Evolutionary conservation across 53 echinoderm and acorn worm species (phyloP).

Genomic region (Paracentrotus lividus): DNA sequence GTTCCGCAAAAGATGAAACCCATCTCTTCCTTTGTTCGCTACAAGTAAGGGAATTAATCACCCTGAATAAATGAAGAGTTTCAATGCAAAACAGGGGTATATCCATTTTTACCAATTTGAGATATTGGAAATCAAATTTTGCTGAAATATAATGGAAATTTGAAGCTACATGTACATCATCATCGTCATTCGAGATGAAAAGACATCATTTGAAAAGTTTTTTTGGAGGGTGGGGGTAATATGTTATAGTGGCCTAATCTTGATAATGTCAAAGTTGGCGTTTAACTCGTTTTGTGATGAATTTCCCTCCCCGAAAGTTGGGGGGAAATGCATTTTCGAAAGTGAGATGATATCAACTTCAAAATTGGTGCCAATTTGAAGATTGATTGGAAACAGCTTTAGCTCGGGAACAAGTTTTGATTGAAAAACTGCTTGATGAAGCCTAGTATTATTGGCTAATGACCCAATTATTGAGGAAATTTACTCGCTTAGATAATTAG

Average conservation of each 20-base stretch:
- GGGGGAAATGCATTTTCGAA: not conserved
- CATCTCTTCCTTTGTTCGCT: not conserved
- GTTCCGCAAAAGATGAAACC: not conserved
- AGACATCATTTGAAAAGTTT: not conserved
- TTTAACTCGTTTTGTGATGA: too few species aligned
- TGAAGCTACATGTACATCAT: too few species aligned
- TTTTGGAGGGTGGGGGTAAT: too few species aligned
- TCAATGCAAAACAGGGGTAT: too few species aligned
- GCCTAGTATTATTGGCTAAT: slow-evolving; percentile 33
- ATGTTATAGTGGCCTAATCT: too few species aligned
- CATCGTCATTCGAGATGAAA: not conserved
- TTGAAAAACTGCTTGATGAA: slow-evolving; percentile 12
- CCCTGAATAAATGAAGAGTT: too few species aligned
- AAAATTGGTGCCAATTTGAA: not conserved
- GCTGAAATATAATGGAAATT: too few species aligned
- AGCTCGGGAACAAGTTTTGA: not conserved
- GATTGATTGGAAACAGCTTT: not conserved
- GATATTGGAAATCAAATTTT: too few species aligned
- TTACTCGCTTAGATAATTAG: slow-evolving; percentile 13
- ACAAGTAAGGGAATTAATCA: not conserved
- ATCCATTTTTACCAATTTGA: too few species aligned
- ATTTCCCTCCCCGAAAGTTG: too few species aligned
- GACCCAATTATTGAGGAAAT: slow-evolving; percentile 52
- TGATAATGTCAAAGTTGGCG: slow-evolving; percentile 6
- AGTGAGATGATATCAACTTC: not conserved